Evolutionary conservation across 2,797 vertebrate species (phyloP).

Genomic region (Tenualosa thibaudeaui): DNA sequence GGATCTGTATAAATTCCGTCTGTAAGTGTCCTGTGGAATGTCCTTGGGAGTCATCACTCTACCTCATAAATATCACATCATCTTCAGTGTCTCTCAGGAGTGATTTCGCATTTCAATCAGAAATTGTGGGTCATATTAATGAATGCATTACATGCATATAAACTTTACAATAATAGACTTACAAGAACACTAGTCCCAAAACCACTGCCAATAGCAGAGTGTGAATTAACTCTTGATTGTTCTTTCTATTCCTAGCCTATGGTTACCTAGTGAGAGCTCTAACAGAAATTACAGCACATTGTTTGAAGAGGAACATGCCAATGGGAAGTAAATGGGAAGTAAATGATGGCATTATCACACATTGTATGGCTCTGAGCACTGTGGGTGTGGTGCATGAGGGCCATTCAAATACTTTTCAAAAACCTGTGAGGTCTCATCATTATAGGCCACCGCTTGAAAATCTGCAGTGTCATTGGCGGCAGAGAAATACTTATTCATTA

Average conservation of each 20-base stretch:
- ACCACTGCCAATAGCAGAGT: not conserved
- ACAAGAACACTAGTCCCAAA: not conserved
- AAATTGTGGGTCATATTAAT: constrained; percentile 40
- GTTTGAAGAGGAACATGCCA: not conserved
- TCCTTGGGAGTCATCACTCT: constrained; percentile 29
- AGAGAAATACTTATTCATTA: constrained; percentile 7
- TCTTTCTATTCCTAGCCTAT: not conserved
- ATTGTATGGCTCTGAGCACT: not conserved
- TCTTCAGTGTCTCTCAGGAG: constrained; percentile 23
- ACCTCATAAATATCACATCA: constrained; percentile 57
- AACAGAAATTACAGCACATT: not conserved
- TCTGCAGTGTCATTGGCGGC: not conserved
- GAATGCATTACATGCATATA: not conserved
- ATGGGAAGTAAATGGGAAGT: not conserved
- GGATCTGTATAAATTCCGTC: constrained; percentile 45
- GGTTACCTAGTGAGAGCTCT: not conserved
- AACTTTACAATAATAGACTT: not conserved
- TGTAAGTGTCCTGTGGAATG: constrained; percentile 40
- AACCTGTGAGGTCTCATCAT: not conserved
- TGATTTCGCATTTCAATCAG: constrained; percentile 52
- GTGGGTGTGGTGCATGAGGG: not conserved
- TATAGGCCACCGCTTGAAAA: not conserved
- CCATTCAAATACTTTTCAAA: not conserved
- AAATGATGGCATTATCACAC: not conserved
- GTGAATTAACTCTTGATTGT: not conserved